A percentile compares a stretch with the other conserved stretches of the same genome.
Conservation (phyloP, 2,888 invertebrate genomes). For the Drosophila eohydei region DNA sequence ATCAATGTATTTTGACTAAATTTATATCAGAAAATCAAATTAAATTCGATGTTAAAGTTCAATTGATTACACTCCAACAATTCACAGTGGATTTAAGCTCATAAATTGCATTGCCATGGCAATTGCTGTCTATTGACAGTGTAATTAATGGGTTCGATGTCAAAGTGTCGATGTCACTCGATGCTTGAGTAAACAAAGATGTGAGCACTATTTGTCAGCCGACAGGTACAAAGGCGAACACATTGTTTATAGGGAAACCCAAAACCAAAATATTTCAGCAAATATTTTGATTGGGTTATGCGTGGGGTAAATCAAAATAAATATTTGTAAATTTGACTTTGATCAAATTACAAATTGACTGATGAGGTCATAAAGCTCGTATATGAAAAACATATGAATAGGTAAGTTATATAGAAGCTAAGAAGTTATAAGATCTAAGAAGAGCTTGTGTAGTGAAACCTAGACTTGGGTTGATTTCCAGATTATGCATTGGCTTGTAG, state of each 20-base stretch:
- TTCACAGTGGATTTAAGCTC: neutral
- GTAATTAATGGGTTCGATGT: conserved; percentile 62
- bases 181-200: conserved; percentile 37
- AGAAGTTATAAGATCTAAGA: too few species aligned
- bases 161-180: conserved; percentile 40
- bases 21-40: neutral
- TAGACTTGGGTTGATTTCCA: too few species aligned
- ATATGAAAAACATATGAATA: neutral
- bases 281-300: neutral
- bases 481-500: neutral
- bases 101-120: conserved; percentile 30
- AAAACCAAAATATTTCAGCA: neutral
- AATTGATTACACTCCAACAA: neutral
- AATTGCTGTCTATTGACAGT: conserved; percentile 62
- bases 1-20: neutral
- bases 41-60: neutral
- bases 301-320: neutral
- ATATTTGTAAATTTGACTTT: neutral
- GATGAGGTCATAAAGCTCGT: neutral
- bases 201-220: neutral
- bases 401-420: too few species aligned
- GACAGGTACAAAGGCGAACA: neutral
- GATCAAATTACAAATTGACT: neutral
- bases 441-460: too few species aligned
- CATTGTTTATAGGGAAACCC: neutral